These are phyloP conservation scores for Cephalopachus bancanus DNA, from an alignment of 2,797 vertebrate species.

Conservation along the genomic window DNA sequence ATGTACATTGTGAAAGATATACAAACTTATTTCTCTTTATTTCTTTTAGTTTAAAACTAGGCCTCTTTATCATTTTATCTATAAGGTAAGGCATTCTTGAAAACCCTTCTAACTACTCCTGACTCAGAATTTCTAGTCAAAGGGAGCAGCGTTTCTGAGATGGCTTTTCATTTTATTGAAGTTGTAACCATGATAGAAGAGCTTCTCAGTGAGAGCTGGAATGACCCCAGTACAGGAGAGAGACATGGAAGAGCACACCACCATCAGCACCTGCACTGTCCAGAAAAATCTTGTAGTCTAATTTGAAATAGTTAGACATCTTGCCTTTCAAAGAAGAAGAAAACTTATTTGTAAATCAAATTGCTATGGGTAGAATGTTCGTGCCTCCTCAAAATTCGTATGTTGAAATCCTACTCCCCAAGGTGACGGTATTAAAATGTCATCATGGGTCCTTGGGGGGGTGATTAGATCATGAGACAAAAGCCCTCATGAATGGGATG, in stretches of 20 bases:
- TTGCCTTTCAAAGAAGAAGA: constrained; percentile 9
- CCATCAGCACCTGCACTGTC: not conserved
- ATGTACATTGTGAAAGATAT: constrained; percentile 15
- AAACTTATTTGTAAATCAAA: not conserved
- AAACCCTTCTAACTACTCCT: not conserved
- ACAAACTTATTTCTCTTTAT: not conserved
- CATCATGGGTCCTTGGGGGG: accelerated
- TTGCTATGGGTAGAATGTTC: not conserved
- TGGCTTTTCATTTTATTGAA: not conserved
- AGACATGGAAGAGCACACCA: not conserved
- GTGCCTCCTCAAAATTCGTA: not conserved
- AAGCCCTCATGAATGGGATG: no score
- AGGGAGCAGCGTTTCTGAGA: not conserved
- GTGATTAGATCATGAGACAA: not conserved
- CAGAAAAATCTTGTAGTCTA: not conserved
- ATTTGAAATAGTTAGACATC: constrained; percentile 73
- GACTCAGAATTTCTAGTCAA: not conserved
- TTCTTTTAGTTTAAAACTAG: not conserved
- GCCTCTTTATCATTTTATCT: not conserved
- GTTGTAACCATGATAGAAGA: no score
- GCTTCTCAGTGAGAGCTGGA: not conserved
- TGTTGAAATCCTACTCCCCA: not conserved
- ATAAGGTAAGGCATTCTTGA: not conserved
- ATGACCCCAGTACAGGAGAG: not conserved
- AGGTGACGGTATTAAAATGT: not conserved